Percentiles rank a stretch among this genome's conserved stretches.
These are phyloP conservation scores for Oncorhynchus mykiss DNA, from an alignment of 2,113 vertebrate species.

Conservation along the genomic window DNA sequence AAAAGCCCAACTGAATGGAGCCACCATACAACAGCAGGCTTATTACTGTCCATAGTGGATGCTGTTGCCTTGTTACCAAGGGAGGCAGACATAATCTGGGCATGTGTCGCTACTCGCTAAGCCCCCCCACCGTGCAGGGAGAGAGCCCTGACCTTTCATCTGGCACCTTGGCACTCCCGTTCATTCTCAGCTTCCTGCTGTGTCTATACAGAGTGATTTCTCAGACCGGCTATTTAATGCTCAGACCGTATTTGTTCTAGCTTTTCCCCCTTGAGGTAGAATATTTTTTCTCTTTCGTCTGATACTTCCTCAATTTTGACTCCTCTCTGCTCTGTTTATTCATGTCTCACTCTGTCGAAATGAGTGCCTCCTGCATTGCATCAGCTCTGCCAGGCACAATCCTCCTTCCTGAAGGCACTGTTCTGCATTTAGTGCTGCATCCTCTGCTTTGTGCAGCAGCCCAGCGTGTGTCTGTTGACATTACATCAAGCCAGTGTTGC, in stretches of 20 bases:
- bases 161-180: constrained; percentile 38
- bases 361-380: constrained; percentile 34
- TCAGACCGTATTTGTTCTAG: constrained; percentile 46
- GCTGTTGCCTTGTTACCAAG: constrained; percentile 28
- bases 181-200: constrained; percentile 52
- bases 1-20: background rate
- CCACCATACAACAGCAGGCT: background rate
- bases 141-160: constrained; percentile 45
- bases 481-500: background rate
- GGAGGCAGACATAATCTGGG: constrained; percentile 25
- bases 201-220: constrained; percentile 30
- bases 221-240: constrained; percentile 50
- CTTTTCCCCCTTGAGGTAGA: constrained; percentile 44
- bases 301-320: constrained; percentile 13
- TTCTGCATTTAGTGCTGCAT: background rate
- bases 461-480: background rate
- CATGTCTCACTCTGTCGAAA: background rate
- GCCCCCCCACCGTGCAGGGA: background rate
- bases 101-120: background rate
- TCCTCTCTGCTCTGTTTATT: background rate
- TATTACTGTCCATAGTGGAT: background rate
- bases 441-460: background rate
- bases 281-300: background rate
- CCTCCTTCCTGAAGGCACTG: constrained; percentile 43
- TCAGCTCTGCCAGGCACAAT: constrained; percentile 29